These are phyloP conservation scores for Virgularia gustaviana DNA, from an alignment of 92 coral and sea anemone species.

Conservation along the genomic window DNA sequence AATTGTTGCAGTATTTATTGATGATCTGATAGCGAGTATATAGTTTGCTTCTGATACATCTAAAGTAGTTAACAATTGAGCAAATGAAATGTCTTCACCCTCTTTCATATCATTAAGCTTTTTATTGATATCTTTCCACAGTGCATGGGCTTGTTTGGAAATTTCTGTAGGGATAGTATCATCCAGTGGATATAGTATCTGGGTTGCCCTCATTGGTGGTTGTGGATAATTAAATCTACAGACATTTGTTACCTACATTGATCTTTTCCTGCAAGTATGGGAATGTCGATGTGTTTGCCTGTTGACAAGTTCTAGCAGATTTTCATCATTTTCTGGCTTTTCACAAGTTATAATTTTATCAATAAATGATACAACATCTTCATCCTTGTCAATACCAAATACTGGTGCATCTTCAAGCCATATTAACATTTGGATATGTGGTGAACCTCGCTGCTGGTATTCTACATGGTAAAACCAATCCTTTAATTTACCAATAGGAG, in stretches of 20 bases:
- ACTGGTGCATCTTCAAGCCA: slow-evolving; percentile 56
- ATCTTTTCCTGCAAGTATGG: slow-evolving; percentile 49
- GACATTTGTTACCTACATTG: no score
- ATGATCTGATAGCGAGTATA: slow-evolving; percentile 48
- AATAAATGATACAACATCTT: slow-evolving; percentile 33
- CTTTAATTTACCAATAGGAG: slow-evolving; percentile 46
- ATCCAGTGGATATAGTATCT: slow-evolving; percentile 45
- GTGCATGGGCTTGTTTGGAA: slow-evolving; percentile 15
- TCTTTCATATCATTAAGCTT: slow-evolving; percentile 48
- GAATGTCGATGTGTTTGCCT: slow-evolving; percentile 52
- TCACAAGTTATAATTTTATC: slow-evolving; percentile 56
- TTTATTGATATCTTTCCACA: slow-evolving; percentile 42
- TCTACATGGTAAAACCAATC: slow-evolving; percentile 64
- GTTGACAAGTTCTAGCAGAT: slow-evolving; percentile 37
- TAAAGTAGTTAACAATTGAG: slow-evolving; percentile 47
- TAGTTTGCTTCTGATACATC: slow-evolving; percentile 60
- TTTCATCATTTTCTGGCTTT: slow-evolving; percentile 34
- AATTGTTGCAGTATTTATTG: slow-evolving; percentile 43
- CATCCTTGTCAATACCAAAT: slow-evolving; percentile 31
- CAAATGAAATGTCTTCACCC: slow-evolving; percentile 65
- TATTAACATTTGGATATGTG: slow-evolving; percentile 55
- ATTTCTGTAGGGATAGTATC: background rate
- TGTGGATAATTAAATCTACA: slow-evolving; percentile 39
- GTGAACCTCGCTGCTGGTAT: slow-evolving; percentile 60
- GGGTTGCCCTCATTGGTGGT: slow-evolving; percentile 39